Evolutionary conservation across 2,797 vertebrate genomes (phyloP).

Genomic region (Serranus cabrilla): DNA sequence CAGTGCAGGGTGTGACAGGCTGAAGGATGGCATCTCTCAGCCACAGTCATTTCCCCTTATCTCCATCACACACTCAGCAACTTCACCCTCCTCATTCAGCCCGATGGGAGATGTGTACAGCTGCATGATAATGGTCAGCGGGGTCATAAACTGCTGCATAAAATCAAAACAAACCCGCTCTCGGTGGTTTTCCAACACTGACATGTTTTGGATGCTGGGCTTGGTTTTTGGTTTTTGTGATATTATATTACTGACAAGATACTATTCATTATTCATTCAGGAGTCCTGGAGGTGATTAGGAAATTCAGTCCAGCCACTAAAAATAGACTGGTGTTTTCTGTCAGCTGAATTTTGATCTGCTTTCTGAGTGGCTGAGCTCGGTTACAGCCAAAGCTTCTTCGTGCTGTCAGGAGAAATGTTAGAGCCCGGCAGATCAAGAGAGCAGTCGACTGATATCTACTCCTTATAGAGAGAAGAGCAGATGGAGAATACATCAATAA

Average conservation of each 20-base stretch:
- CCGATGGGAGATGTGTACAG: slow-evolving; percentile 25
- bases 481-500: background rate
- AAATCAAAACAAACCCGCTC: background rate
- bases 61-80: slow-evolving; percentile 67
- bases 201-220: slow-evolving; percentile 7
- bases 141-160: slow-evolving; percentile 28
- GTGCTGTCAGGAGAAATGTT: slow-evolving; percentile 8
- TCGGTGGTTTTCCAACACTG: background rate
- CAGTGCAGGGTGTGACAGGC: slow-evolving; percentile 60
- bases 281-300: slow-evolving; percentile 58
- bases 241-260: slow-evolving; percentile 32
- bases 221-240: slow-evolving; percentile 23
- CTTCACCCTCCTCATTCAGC: slow-evolving; percentile 50
- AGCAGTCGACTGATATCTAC: background rate
- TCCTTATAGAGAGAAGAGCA: background rate
- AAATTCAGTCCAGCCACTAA: slow-evolving; percentile 52
- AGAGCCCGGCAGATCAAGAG: slow-evolving; percentile 14
- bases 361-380: slow-evolving; percentile 41
- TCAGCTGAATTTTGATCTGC: slow-evolving; percentile 52
- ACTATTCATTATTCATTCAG: slow-evolving; percentile 54
- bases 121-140: slow-evolving; percentile 31
- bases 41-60: slow-evolving; percentile 64
- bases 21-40: slow-evolving; percentile 66
- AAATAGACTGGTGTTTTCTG: slow-evolving; percentile 59
- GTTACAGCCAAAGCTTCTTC: slow-evolving; percentile 25